Evolutionary conservation across 2,888 invertebrate species (phyloP), one percentile per base, ranked within the genome.

Genomic region (Phania funesta): DNA sequence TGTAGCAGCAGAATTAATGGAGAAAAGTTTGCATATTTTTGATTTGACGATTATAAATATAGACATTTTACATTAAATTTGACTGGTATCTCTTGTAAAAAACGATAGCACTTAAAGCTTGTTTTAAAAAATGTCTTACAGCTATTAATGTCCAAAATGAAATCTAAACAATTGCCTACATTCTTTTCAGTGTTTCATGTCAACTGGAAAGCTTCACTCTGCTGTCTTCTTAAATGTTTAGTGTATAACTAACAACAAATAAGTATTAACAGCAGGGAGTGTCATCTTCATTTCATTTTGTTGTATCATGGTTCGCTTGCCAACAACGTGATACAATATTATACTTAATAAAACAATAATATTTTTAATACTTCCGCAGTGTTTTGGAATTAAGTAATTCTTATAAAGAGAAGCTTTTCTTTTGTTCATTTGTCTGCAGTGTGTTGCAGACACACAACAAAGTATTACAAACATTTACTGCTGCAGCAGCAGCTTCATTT

Each of bases 341-440:
- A 46, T 48, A 44, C 41, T 52, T 44, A 41, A 68, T 68, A 68
- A 44, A 68, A 68, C 24, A 46, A 44, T 62, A 68, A 68, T 60
- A 68, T 32, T 64, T 70, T 78, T 78, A 71, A 78, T 78, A 64
- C 64, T 78, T 78, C 77, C 70, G 77, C 70, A 78, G 70, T 48
- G 50, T 68, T 62, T 54, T 52, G 62, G 64, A 71, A 78, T 70
- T 64, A 64, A 70, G 64, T 56, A 64, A 64, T 56, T 44, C 38
- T 71, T 78, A 9, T 35, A 22, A 38, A 58, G 7, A 58, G 8
- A 60, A 60, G n/a, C 38, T 48, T 35, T 54, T 54, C 8, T 54
- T 54, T 35, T 44, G 24, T 46, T 56, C n/a, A 22, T 38, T 58
- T 32, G 67, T 44, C 41, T 76, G 48, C 20, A 38, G 48, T 32